phyloP scores from a whole-genome alignment of 2,888 invertebrate genomes.

The Lepidonotus clava region DNA sequence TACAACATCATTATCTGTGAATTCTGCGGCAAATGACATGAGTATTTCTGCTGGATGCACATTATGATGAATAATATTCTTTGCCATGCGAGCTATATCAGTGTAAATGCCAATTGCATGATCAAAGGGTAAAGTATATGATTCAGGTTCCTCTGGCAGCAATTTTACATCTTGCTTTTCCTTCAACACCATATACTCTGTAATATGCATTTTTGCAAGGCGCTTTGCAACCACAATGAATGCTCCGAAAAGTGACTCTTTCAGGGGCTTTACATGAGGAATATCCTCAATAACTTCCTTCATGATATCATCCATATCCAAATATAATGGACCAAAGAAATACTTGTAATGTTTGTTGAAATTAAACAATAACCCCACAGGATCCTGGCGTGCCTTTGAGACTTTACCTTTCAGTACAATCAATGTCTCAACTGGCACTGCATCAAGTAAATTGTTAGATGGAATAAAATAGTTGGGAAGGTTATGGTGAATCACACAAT shows the following conservation, averaged over 20 bases:
- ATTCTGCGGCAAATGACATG: not conserved
- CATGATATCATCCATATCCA: not conserved
- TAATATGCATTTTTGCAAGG: not conserved
- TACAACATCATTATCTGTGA: not conserved
- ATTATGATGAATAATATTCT: too few species aligned
- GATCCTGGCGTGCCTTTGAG: not conserved
- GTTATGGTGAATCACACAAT: not conserved
- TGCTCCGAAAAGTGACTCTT: not conserved
- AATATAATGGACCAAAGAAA: not conserved
- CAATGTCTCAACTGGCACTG: not conserved
- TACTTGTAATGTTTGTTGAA: not conserved
- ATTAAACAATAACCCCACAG: not conserved
- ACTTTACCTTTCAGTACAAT: not conserved
- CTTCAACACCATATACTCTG: not conserved
- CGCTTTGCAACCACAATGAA: not conserved
- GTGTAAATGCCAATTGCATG: too few species aligned
- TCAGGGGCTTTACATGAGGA: not conserved
- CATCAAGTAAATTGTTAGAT: conserved; percentile 39
- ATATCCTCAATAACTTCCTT: not conserved
- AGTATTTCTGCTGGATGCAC: not conserved
- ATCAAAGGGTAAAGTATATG: not conserved
- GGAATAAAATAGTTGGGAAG: conserved; percentile 46
- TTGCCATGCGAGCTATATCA: too few species aligned
- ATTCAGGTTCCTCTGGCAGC: not conserved
- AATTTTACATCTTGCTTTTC: not conserved